Conservation (phyloP, 2,888 invertebrate genomes). For the Hipparchia sbordonii region DNA sequence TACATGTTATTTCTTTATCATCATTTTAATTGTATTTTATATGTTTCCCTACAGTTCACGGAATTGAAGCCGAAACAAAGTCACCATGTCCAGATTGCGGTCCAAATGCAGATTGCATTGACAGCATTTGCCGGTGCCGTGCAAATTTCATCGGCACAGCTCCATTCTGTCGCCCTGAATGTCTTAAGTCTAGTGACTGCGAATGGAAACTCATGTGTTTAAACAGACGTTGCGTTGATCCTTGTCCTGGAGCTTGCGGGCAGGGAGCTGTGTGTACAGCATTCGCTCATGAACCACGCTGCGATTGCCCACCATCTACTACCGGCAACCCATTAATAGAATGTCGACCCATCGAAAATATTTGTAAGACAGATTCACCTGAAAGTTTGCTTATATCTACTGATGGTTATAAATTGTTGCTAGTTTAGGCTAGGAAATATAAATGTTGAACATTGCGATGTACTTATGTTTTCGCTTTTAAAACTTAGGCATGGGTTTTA, state of each 20-base stretch:
- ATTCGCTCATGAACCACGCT: slow-evolving; percentile 87
- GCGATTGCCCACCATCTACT: slow-evolving; percentile 86
- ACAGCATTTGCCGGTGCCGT: slow-evolving; percentile 86
- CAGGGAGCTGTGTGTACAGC: slow-evolving; percentile 87
- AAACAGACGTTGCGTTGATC: slow-evolving; percentile 87
- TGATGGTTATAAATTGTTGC: slow-evolving; percentile 40
- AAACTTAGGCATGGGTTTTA: slow-evolving; percentile 83
- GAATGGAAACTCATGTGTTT: slow-evolving; percentile 86
- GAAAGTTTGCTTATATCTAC: slow-evolving; percentile 60
- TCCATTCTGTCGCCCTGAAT: slow-evolving; percentile 89
- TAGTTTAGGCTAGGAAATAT: slow-evolving; percentile 28
- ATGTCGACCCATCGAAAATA: slow-evolving; percentile 82
- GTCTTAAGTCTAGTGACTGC: slow-evolving; percentile 88
- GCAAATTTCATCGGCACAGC: slow-evolving; percentile 87
- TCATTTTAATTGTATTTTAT: slow-evolving; percentile 2
- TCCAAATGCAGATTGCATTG: slow-evolving; percentile 87
- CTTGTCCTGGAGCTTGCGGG: slow-evolving; percentile 90
- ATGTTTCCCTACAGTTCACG: slow-evolving; percentile 52
- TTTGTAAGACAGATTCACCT: slow-evolving; percentile 75
- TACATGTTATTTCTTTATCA: slow-evolving; percentile 12
- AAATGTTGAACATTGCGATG: slow-evolving; percentile 41
- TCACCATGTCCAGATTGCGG: slow-evolving; percentile 88
- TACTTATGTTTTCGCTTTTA: slow-evolving; percentile 72
- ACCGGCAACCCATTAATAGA: slow-evolving; percentile 89
- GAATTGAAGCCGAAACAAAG: slow-evolving; percentile 67